Evolutionary conservation across 2,888 invertebrate genomes (phyloP), one percentile per base, ranked within the genome.

Genomic region (Psococerastis gibbosa): DNA sequence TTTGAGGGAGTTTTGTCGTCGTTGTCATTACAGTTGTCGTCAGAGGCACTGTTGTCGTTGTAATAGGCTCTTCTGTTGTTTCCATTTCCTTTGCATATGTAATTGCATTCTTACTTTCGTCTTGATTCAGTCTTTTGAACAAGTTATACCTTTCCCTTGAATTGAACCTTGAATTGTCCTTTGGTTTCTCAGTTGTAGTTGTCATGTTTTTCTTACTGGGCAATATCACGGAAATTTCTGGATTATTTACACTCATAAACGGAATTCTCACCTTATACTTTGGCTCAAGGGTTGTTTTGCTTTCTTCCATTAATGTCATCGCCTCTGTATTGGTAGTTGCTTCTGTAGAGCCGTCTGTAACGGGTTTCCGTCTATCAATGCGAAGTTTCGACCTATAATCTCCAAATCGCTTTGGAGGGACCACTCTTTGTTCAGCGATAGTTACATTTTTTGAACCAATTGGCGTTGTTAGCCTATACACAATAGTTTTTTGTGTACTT

Each of bases 211-310:
- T 38, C 11, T 38, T 5, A 11, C 20, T 18, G n/a, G 38, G 38
- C 6, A 38, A 16, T 5, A 38, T 38, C 5, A 38, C 17, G 22
- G 38, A 5, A 13, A 38, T 20, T 5, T 38, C 38, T 5, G 38
- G 38, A 38, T 38, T 38, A 20, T 38, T 38, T 16, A 22, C 22
- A 17, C 38, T 38, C 22, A 20, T 38, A 11, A 38, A 38, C 4
- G 38, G 38, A 11, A 17, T 38, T 18, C 22, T 15, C n/a, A 38
- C 22, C 8, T 20, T 15, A 20, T 18, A 18, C 11, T 20, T 5
- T 5, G 5, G 38, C n/a, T 18, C 38, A 18, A 3, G 15, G 22
- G 6, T 38, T 17, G 6, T 20, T 17, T 3, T 38, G 5, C n/a
- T 5, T 6, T 38, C 18, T 18, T 5, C 20, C 3, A 3, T 9